Percentiles rank a stretch among this genome's conserved stretches.
Evolutionary conservation across 1,140 invertebrate genomes (phyloP).

Genomic region (Ctenoplectra terminalis): DNA sequence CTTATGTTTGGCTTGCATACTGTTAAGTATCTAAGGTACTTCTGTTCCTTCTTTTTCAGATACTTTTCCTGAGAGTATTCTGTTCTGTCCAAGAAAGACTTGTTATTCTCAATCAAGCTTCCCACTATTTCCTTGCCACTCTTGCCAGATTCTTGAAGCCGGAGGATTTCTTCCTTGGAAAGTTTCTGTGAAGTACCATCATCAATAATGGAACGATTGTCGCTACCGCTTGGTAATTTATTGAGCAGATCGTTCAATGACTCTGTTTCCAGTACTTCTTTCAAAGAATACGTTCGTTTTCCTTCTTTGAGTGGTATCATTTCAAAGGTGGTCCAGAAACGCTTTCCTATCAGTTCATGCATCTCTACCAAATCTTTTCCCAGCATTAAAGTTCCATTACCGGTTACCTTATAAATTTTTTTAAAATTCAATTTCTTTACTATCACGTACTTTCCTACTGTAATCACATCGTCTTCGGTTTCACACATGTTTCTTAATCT

Average conservation of each 20-base stretch:
- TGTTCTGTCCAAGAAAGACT: conserved; percentile 93
- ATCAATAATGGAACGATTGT: conserved; percentile 93
- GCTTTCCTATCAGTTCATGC: conserved; percentile 87
- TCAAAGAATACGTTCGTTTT: conserved; percentile 85
- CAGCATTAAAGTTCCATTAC: conserved; percentile 85
- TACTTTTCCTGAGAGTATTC: conserved; percentile 97
- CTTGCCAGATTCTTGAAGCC: conserved; percentile 88
- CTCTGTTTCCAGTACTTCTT: conserved; percentile 80
- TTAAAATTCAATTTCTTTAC: conserved; percentile 90
- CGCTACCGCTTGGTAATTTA: conserved; percentile 84
- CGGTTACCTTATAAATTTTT: conserved; percentile 89
- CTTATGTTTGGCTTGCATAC: conserved; percentile 90
- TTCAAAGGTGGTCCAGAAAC: conserved; percentile 91
- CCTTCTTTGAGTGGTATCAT: conserved; percentile 86
- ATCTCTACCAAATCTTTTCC: conserved; percentile 90
- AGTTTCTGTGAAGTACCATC: conserved; percentile 94
- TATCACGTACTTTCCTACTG: conserved; percentile 88
- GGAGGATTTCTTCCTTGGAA: conserved; percentile 91
- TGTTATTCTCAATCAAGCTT: conserved; percentile 94
- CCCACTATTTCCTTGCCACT: conserved; percentile 93
- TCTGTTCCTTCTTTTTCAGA: conserved; percentile 95
- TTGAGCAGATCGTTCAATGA: conserved; percentile 77
- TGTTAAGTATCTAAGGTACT: conserved; percentile 92
- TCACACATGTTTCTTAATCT: conserved; percentile 36
- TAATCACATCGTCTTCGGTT: conserved; percentile 78